Percentiles rank a stretch among this genome's conserved stretches.
Conservation (phyloP, 2,797 vertebrate genomes). For the Spinus olivaceus region DNA sequence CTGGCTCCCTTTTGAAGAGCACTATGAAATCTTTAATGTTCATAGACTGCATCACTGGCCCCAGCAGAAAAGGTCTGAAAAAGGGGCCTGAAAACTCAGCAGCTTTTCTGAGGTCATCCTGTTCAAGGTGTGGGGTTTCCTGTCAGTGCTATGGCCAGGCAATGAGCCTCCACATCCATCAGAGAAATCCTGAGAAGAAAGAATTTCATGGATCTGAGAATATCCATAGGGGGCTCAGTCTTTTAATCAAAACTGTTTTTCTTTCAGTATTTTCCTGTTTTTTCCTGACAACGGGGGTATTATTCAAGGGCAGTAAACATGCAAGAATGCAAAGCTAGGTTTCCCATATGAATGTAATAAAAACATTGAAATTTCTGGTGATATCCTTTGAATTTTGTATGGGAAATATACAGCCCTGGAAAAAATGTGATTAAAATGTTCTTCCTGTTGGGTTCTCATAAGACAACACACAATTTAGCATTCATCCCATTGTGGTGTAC, state of each 20-base stretch:
- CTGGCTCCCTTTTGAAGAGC: conserved; percentile 9
- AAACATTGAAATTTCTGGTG: conserved; percentile 36
- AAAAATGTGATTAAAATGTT: not conserved
- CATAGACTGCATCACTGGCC: not conserved
- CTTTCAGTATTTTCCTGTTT: conserved; percentile 37
- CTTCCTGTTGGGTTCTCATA: not conserved
- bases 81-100: not conserved
- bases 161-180: not conserved
- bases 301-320: conserved; percentile 57
- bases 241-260: conserved; percentile 59
- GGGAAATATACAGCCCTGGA: not conserved
- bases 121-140: conserved; percentile 39
- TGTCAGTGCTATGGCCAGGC: not conserved
- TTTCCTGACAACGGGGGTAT: conserved; percentile 27
- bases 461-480: not conserved
- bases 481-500: not conserved
- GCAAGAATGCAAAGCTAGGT: conserved; percentile 55
- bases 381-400: conserved; percentile 12
- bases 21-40: conserved; percentile 13
- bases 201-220: conserved; percentile 48
- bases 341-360: conserved; percentile 56
- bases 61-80: not conserved
- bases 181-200: conserved; percentile 35
- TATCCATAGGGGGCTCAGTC: conserved; percentile 15
- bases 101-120: conserved; percentile 21